phyloP scores from a whole-genome alignment of 2,113 vertebrate species.

The Channa maculata region DNA sequence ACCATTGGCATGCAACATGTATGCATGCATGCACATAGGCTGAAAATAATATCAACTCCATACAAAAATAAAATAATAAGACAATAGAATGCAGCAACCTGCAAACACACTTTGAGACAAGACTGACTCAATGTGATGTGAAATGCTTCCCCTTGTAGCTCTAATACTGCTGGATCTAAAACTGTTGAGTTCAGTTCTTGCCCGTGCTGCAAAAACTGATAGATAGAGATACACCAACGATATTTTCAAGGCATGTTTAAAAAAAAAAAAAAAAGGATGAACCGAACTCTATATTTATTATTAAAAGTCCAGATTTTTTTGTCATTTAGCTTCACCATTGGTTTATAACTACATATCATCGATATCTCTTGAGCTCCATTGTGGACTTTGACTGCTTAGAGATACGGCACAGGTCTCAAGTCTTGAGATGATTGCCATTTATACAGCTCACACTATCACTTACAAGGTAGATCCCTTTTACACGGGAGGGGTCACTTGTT shows the following conservation, averaged over 20 bases:
- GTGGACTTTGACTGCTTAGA: conserved; percentile 30
- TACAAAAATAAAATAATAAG: conserved; percentile 24
- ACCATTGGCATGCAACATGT: conserved; percentile 35
- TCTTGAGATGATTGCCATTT: conserved; percentile 66
- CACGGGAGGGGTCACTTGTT: conserved; percentile 24
- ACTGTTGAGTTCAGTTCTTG: not conserved
- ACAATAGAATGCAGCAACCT: not conserved
- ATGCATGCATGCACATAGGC: not conserved
- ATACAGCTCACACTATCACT: conserved; percentile 53
- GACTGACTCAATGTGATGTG: conserved; percentile 13
- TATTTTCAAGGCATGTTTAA: not conserved
- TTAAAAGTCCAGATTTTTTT: not conserved
- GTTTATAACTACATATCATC: conserved; percentile 4
- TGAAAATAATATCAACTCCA: conserved; percentile 23
- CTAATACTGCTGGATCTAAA: not conserved
- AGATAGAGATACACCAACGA: not conserved
- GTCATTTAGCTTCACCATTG: conserved; percentile 17
- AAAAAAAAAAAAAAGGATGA: conserved; percentile 5
- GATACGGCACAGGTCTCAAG: conserved; percentile 2
- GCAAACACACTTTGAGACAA: conserved; percentile 4
- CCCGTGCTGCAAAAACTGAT: not conserved
- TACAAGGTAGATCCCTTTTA: conserved; percentile 31
- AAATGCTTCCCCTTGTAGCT: conserved; percentile 31
- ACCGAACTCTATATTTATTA: not conserved
- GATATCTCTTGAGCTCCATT: not conserved